Percentiles rank a stretch among this genome's conserved stretches.
Conservation (phyloP, 1,140 invertebrate species). For the Drosophila tristis region DNA sequence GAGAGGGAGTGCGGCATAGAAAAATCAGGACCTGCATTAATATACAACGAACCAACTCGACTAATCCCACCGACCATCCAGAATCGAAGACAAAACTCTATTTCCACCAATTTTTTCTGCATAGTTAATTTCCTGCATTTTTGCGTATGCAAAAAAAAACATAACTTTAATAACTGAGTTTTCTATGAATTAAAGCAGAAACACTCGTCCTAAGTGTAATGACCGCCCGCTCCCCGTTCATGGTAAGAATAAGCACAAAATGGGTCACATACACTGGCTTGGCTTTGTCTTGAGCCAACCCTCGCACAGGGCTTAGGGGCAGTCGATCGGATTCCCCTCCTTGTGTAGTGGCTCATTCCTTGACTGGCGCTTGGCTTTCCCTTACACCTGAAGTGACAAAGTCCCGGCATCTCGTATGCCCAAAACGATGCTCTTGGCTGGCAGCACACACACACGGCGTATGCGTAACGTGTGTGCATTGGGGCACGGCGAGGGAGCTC, state of each 20-base stretch:
- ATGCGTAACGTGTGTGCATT: slow-evolving; percentile 47
- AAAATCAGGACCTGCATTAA: slow-evolving; percentile 57
- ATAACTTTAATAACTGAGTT: too few relatives aligned
- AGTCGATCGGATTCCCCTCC: slow-evolving; percentile 35
- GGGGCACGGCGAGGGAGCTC: slow-evolving; percentile 4
- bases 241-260: slow-evolving; percentile 13
- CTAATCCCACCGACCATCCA: background rate
- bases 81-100: background rate
- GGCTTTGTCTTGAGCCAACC: slow-evolving; percentile 12
- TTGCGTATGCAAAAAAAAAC: background rate
- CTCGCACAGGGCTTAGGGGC: slow-evolving; percentile 14
- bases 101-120: background rate
- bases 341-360: slow-evolving; percentile 2
- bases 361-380: slow-evolving; percentile 15
- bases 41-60: slow-evolving; percentile 11
- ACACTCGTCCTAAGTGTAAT: too few relatives aligned
- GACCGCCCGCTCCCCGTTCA: background rate
- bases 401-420: slow-evolving; percentile 44
- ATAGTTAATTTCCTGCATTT: too few relatives aligned
- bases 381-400: slow-evolving; percentile 54
- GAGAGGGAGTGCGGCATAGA: slow-evolving; percentile 36
- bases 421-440: slow-evolving; percentile 40
- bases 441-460: slow-evolving; percentile 60
- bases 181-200: too few relatives aligned
- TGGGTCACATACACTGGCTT: background rate